Evolutionary conservation across 2,797 vertebrate genomes (phyloP), one percentile per base, ranked within the genome.

Genomic region (Oreochromis grahami): DNA sequence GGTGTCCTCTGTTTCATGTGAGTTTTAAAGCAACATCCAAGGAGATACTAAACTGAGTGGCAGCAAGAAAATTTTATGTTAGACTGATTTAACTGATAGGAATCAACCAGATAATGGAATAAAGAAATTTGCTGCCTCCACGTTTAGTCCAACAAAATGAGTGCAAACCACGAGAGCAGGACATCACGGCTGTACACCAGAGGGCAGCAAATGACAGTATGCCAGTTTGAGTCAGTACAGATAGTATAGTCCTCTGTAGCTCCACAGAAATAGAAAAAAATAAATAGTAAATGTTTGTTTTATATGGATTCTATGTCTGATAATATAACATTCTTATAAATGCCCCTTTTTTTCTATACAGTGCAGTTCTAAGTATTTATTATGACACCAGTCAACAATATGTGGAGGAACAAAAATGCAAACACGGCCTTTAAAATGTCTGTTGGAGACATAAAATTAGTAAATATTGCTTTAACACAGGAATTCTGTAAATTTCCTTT

Each of bases 191-290:
- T 21, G 48, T 1, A 76, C 94, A 92, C 80, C 83, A 94, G 93
- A 82, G 87, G 92, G 93, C 92, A 94, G 91, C 90, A 93, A 11
- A 93, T 53, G 70, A 65, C 85, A 63, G 45, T 79, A 11, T 6
- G 77, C 81, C 68, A 70, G 15, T 32, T 45, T 58, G n/a, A 77
- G 17, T 48, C 21, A 32, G 68, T 12, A 26, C 38, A 43, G 8
- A 26, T 70, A 6, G n/a, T 15, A 41, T 17, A 72, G 3, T 48
- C 24, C 6, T 72, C 15, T 48, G 24, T 26, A 26, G 21, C 24
- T 3, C 1, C 14, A 45, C 24, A 70, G 15, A 17, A 68, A 5
- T 17, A 11, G 8, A 38, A 24, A 41, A 8, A 0, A 70, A 3
- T 13, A 6, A 26, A 19, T 7, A 45, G 8, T 7, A 70, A 70